Evolutionary conservation across 2,113 vertebrate species (phyloP).

Genomic region (Phainopepla nitens): DNA sequence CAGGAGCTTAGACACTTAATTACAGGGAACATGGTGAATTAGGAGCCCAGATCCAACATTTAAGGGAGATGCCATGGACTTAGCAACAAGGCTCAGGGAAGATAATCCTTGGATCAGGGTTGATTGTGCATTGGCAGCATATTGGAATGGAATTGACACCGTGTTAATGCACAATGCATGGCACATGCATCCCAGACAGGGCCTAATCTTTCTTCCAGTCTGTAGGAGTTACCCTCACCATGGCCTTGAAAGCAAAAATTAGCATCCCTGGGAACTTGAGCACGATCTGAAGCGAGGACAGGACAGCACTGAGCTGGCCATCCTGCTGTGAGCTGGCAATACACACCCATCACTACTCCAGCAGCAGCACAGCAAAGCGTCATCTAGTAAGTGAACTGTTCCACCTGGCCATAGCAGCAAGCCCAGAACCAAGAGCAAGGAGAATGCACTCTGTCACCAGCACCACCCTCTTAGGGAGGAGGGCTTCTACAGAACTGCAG

Average conservation of each 20-base stretch:
- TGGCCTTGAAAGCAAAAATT: neutral
- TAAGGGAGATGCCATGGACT: neutral
- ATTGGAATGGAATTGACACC: neutral
- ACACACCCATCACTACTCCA: neutral
- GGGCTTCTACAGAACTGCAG: fast-evolving
- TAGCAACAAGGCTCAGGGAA: neutral
- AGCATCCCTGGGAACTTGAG: neutral
- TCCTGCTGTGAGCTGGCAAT: neutral
- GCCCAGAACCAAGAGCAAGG: neutral
- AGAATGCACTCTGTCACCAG: too few relatives aligned
- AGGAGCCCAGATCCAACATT: neutral
- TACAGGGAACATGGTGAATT: neutral
- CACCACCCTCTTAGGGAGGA: neutral
- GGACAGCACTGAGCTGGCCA: neutral
- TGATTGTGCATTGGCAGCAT: fast-evolving
- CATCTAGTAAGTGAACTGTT: neutral
- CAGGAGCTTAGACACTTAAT: neutral
- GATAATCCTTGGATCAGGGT: neutral
- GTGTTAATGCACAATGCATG: neutral
- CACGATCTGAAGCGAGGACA: neutral
- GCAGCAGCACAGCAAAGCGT: neutral
- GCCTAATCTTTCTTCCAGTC: neutral
- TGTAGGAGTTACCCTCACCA: fast-evolving
- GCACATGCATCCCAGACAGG: neutral
- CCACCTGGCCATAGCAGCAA: neutral